Base-by-base conservation (phyloP, 2,797 vertebrate species). In the Petrocephalus sullivani region DNA sequence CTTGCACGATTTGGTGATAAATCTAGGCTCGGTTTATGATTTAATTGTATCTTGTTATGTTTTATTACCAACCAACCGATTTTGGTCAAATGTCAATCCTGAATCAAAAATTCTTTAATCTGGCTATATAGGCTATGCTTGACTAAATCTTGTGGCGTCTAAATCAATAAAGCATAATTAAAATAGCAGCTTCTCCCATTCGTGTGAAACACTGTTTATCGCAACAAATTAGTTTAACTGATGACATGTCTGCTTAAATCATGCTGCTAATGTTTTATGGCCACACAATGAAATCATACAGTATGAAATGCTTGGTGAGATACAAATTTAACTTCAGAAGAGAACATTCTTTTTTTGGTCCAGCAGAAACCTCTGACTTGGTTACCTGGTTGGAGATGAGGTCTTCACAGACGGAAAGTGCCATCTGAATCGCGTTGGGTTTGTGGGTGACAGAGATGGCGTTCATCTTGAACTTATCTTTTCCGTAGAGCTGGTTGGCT, bases 401-500 rank as follows among this genome's bases (percentile, higher is more conserved):
- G 92, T 97, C 96, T 93, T 97, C 97, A 90, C 97, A 97, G 90
- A 97, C 95, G 14, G 95, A 97, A 89, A 97, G 94, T 87, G 96
- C 96, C 96, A 97, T 97, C 94, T 98, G 97, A 94, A 98, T 92
- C 93, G 98, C 96, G 90, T 98, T 97, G 92, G 95, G 96, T 90
- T 96, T 97, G 94, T 97, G 97, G 9, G 96, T 97, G 93, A 97
- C 97, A 0, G 96, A 97, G 90, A 97, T 97, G 92, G 96, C 97
- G 81, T 97, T 97, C 91, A 97, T 96, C 91, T 97, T 96, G 90
- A 97, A 96, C 94, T 96, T 96, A 93, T 96, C 97, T 87, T 95
- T 95, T 83, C 97, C 97, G 10, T 97, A 97, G 3, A 97, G 93
- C 4, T 96, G 94, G 95, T 98, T 98, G 93, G 97, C 98, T 92